Conservation (phyloP, 1,140 invertebrate genomes). For the Cydia strobilella region DNA sequence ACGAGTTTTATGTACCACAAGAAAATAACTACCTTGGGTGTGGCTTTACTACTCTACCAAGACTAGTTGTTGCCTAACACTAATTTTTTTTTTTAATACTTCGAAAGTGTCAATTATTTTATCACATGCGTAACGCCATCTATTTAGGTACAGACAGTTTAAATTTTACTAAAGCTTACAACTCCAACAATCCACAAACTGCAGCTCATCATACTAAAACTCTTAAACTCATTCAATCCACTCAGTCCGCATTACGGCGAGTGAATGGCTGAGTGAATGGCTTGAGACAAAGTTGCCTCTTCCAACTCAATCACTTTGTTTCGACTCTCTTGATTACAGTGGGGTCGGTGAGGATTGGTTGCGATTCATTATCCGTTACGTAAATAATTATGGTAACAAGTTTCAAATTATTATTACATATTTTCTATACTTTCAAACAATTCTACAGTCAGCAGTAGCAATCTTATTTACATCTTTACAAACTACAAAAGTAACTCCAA, state of each 20-base stretch:
- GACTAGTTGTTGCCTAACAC: too few relatives aligned
- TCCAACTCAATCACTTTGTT: constrained; percentile 51
- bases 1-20: too few relatives aligned
- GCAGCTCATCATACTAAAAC: constrained; percentile 38
- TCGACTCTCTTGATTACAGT: constrained; percentile 35
- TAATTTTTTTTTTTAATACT: too few relatives aligned
- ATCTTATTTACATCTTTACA: too few relatives aligned
- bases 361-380: too few relatives aligned
- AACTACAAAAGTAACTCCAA: too few relatives aligned
- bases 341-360: constrained; percentile 20
- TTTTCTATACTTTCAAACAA: too few relatives aligned
- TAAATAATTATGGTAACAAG: too few relatives aligned
- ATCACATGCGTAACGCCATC: neutral
- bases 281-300: constrained; percentile 50
- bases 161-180: neutral
- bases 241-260: constrained; percentile 27
- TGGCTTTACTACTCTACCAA: too few relatives aligned
- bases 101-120: neutral
- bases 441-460: too few relatives aligned
- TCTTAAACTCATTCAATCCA: constrained; percentile 37
- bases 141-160: neutral
- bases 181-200: neutral
- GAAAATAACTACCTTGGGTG: too few relatives aligned
- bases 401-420: too few relatives aligned
- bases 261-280: constrained; percentile 39